Evolutionary conservation across 53 echinoderm and acorn worm species (phyloP), one percentile per base, ranked within the genome.

Genomic region (Paracentrotus lividus): DNA sequence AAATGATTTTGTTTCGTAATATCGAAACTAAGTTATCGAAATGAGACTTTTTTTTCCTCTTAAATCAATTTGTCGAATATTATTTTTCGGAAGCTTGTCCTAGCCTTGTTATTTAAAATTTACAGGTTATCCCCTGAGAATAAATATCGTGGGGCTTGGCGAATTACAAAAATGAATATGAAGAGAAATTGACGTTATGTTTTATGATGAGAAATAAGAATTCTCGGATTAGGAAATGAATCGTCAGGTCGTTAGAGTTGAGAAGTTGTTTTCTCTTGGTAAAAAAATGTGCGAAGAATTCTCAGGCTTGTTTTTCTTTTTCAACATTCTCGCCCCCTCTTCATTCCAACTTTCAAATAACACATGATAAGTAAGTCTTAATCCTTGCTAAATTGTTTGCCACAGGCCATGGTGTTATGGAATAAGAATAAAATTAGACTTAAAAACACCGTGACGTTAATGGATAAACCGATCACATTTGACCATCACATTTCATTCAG

Each of bases 351-450:
- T 47, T 81, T 81, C 44, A n/a, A 47, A 20, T 9, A 34, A 36
- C 15, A 86, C 13, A 55, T 29, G 36, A 56, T 55, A 34, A 34
- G 86, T 36, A 86, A 86, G 33, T 55, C 86, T 31, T 86, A 86
- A 86, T 86, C 86, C 86, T 54, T 56, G 55, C 86, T 56, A 86
- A 86, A 86, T 86, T 86, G 86, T 86, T 86, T 86, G 55, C 86
- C 55, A 8, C 20, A 20, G 56, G 86, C 57, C 34, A 27, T 55
- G 55, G 86, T 44, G 56, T 86, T 86, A 29, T 29, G 34, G 36
- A 56, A 49, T 53, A 55, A 53, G 36, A 54, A 86, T 86, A 86
- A 56, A n/a, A n/a, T n/a, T n/a, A n/a, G n/a, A n/a, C n/a, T n/a
- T n/a, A n/a, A n/a, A n/a, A 56, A 86, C 56, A 15, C 33, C 34